Percentiles rank a stretch among this genome's conserved stretches.
Conservation (phyloP, 2,888 invertebrate species). For the Pecten maximus region DNA sequence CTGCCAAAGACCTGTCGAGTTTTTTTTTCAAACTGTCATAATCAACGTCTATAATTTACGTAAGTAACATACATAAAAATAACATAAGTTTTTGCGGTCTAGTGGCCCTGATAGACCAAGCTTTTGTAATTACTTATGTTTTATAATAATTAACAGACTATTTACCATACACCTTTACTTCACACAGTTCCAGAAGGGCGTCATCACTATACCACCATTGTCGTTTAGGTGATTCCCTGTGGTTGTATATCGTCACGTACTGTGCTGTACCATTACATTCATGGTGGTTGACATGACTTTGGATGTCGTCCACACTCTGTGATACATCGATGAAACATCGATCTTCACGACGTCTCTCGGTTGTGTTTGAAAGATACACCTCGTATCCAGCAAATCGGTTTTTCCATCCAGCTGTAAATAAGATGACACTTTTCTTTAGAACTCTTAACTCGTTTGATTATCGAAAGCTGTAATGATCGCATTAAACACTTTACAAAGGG, state of each 20-base stretch:
- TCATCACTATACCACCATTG: not conserved
- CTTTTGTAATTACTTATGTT: too few relatives aligned
- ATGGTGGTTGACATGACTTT: not conserved
- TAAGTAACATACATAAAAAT: too few relatives aligned
- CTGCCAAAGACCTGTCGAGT: too few relatives aligned
- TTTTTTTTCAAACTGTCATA: too few relatives aligned
- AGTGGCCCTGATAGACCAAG: too few relatives aligned
- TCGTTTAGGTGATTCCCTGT: not conserved
- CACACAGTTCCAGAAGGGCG: conserved; percentile 13
- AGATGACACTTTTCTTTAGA: too few relatives aligned
- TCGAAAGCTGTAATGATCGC: too few relatives aligned
- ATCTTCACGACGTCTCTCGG: not conserved
- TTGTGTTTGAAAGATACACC: not conserved
- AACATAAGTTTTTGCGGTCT: too few relatives aligned
- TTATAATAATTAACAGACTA: too few relatives aligned
- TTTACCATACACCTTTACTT: conserved; percentile 6
- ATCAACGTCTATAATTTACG: too few relatives aligned
- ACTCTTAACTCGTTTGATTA: too few relatives aligned
- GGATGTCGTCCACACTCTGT: not conserved
- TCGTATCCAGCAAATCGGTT: not conserved
- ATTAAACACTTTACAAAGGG: too few relatives aligned
- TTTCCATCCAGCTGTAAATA: not conserved
- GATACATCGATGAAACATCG: not conserved
- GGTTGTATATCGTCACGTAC: not conserved
- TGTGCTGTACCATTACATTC: conserved; percentile 2